phyloP scores from a whole-genome alignment of 1,140 invertebrate species.

The Temnothorax nylanderi region DNA sequence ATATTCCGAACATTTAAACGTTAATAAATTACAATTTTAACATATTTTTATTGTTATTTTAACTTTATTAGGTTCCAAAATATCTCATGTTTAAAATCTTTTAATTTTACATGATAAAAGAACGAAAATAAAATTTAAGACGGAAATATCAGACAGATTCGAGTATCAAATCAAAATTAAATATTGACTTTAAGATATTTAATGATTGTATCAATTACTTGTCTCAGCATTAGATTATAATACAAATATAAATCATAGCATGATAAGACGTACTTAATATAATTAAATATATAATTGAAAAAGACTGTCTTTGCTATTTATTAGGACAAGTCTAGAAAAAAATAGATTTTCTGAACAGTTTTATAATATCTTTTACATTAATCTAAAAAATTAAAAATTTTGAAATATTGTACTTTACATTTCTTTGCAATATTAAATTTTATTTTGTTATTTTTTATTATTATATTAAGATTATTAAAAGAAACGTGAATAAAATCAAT shows the following conservation, averaged over 20 bases:
- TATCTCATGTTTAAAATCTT: not conserved
- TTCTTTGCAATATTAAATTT: not conserved
- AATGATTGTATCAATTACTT: not conserved
- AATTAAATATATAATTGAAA: not conserved
- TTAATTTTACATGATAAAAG: not conserved
- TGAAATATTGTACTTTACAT: not conserved
- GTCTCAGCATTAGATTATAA: not conserved
- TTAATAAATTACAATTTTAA: not conserved
- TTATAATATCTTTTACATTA: slow-evolving; percentile 7
- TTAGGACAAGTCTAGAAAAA: not conserved
- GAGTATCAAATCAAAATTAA: not conserved
- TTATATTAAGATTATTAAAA: not conserved
- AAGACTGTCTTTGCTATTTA: not conserved
- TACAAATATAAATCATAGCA: not conserved
- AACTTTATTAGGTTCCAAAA: not conserved
- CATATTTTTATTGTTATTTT: not conserved
- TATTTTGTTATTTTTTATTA: not conserved
- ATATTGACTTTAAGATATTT: not conserved
- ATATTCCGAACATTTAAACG: not conserved
- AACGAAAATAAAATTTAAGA: too few species aligned
- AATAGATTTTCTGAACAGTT: not conserved
- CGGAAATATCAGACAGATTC: not conserved
- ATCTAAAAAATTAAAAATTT: not conserved
- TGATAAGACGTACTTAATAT: too few species aligned
- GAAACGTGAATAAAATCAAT: not conserved